Evolutionary conservation across 1,140 invertebrate species (phyloP).

Genomic region (Solenopsis invicta): DNA sequence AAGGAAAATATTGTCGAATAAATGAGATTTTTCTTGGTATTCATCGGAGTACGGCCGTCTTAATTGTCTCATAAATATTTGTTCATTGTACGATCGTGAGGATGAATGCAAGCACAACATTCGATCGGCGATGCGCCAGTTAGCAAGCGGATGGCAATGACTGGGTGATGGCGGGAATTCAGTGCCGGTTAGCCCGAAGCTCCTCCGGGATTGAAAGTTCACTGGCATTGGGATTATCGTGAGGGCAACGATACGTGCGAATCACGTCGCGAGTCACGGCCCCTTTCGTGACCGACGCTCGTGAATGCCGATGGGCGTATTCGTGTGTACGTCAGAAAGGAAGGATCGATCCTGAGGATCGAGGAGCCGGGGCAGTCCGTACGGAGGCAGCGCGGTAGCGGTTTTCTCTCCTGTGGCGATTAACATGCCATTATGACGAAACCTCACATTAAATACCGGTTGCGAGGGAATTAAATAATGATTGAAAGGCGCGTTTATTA

Average conservation of each 20-base stretch:
- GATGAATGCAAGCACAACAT: neutral
- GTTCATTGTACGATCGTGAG: constrained; percentile 34
- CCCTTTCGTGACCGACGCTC: constrained; percentile 84
- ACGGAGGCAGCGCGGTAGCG: constrained; percentile 79
- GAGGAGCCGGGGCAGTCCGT: constrained; percentile 57
- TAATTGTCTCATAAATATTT: constrained; percentile 28
- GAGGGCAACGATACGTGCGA: constrained; percentile 83
- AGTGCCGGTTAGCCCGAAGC: constrained; percentile 67
- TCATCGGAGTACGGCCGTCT: neutral
- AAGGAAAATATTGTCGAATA: neutral
- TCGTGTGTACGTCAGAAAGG: constrained; percentile 82
- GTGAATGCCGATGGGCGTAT: constrained; percentile 84
- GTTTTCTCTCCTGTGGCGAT: constrained; percentile 70
- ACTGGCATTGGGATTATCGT: constrained; percentile 82
- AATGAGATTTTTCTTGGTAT: neutral
- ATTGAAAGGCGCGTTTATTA: constrained; percentile 63
- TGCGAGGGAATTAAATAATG: constrained; percentile 57
- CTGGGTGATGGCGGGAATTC: constrained; percentile 66
- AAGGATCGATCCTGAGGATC: constrained; percentile 73
- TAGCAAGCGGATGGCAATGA: constrained; percentile 56
- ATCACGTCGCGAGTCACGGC: constrained; percentile 82
- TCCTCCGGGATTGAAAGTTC: constrained; percentile 81
- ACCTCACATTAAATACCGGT: constrained; percentile 60
- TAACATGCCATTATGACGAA: constrained; percentile 68
- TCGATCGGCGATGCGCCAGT: constrained; percentile 52